These are phyloP conservation scores for Ichneumoninae sp. DNA, from an alignment of 2,888 invertebrate genomes.

Conservation along the genomic window DNA sequence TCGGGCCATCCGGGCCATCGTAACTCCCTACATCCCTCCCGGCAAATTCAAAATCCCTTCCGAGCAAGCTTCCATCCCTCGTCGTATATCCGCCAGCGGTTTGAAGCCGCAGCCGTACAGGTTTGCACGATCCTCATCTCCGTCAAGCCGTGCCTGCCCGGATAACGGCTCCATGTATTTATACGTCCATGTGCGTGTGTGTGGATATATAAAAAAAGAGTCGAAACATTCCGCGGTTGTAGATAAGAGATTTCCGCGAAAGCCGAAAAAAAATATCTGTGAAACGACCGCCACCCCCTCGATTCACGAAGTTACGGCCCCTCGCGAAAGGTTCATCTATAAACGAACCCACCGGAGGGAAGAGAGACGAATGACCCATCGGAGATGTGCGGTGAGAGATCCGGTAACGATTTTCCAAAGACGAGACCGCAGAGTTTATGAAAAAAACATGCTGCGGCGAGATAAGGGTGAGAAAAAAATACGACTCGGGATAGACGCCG, in stretches of 20 bases:
- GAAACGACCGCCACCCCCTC: neutral
- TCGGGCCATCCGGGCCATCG: slow-evolving; percentile 35
- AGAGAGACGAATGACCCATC: neutral
- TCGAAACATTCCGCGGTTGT: slow-evolving; percentile 14
- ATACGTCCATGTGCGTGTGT: neutral
- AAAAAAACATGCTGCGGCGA: neutral
- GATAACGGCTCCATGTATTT: too few species aligned
- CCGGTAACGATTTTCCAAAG: slow-evolving; percentile 16
- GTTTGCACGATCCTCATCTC: neutral
- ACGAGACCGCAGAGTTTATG: neutral
- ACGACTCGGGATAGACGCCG: neutral
- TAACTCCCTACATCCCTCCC: slow-evolving; percentile 32
- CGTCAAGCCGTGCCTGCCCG: neutral
- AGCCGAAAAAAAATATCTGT: neutral
- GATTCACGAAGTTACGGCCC: slow-evolving; percentile 23
- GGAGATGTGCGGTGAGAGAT: neutral
- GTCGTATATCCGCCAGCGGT: slow-evolving; percentile 53
- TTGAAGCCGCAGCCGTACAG: neutral
- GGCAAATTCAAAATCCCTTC: slow-evolving; percentile 59
- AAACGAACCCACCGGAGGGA: neutral
- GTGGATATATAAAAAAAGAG: neutral
- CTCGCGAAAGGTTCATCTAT: slow-evolving; percentile 3
- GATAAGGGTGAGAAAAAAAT: slow-evolving; percentile 12
- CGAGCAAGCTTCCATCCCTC: slow-evolving; percentile 36
- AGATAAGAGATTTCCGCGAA: slow-evolving; percentile 24